phyloP scores from a whole-genome alignment of 1,140 invertebrate genomes.

The Arion vulgaris region DNA sequence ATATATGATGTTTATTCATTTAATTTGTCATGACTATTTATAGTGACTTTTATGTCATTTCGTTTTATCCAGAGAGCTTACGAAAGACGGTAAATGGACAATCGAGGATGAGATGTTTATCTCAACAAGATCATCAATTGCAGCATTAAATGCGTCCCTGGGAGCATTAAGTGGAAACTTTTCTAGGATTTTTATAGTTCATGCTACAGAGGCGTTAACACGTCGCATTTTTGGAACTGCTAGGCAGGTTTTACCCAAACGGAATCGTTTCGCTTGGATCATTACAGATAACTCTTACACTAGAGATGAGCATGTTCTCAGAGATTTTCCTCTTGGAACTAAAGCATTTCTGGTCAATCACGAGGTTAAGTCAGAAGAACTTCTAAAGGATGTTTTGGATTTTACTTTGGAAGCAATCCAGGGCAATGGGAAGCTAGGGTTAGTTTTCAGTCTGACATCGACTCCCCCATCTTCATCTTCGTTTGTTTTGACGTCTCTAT shows the following conservation, averaged over 20 bases:
- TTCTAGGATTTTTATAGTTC: slow-evolving; percentile 58
- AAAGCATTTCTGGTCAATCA: slow-evolving; percentile 55
- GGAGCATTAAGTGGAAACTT: slow-evolving; percentile 46
- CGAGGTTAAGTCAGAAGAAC: slow-evolving; percentile 51
- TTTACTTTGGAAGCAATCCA: slow-evolving; percentile 50
- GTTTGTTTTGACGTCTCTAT: background rate
- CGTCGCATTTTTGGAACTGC: slow-evolving; percentile 52
- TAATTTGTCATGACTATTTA: no score
- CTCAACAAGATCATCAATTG: slow-evolving; percentile 34
- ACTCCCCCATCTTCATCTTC: slow-evolving; percentile 22
- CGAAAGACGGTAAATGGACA: slow-evolving; percentile 53
- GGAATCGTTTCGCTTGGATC: slow-evolving; percentile 60
- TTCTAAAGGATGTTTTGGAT: slow-evolving; percentile 54
- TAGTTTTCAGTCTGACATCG: background rate
- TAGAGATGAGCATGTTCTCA: slow-evolving; percentile 46
- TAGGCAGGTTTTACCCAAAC: slow-evolving; percentile 38
- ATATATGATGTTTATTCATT: no score
- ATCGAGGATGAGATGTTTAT: slow-evolving; percentile 54
- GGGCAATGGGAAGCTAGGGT: slow-evolving; percentile 24
- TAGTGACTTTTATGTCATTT: background rate
- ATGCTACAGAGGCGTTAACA: slow-evolving; percentile 52
- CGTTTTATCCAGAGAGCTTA: slow-evolving; percentile 40
- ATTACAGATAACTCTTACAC: slow-evolving; percentile 63
- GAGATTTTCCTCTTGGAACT: slow-evolving; percentile 52
- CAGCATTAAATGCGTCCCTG: slow-evolving; percentile 42